Evolutionary conservation across 1,140 invertebrate genomes (phyloP), one percentile per base, ranked within the genome.

Genomic region (Phthorimaea operculella): DNA sequence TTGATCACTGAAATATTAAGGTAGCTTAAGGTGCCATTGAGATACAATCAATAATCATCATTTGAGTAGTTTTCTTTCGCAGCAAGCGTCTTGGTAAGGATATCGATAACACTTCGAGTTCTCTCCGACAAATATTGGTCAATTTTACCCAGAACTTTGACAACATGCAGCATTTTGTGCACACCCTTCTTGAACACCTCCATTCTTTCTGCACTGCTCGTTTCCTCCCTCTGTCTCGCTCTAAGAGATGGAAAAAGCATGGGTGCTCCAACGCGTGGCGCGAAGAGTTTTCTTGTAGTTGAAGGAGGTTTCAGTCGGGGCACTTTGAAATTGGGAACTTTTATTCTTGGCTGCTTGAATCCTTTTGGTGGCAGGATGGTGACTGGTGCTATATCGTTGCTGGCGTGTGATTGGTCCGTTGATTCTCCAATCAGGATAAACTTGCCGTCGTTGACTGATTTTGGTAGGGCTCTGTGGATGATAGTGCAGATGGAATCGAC

Each of bases 131-230:
- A 51, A 52, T 83, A 84, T 33, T 76, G 73, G 51, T 85, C 79
- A 33, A 85, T 71, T 56, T 79, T 64, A 2, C 76, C 72, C 9
- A 85, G 52, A 6, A 85, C 72, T 60, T 83, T 85, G 0, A 85
- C 81, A 10, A 85, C 62, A 18, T 77, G 76, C 1, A 83, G 52
- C 70, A 85, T 68, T 52, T 80, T 81, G 52, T 83, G 76, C 3
- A 84, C 69, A 7, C 78, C 78, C 53, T 81, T 84, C 52, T 80
- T 83, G 21, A 84, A 79, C n/a, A 68, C 74, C 54, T 82, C 79
- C 74, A 81, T 79, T 48, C 62, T 60, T 58, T 85, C 82, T 2
- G 77, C 79, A 39, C 79, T 83, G 1, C 76, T 68, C 52, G 76
- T 72, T 54, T 81, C 75, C 42, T 76, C 70, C n/a, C 59, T 39